Base-by-base conservation (phyloP, 2,797 vertebrate genomes). In the Brachyalestes nurse region DNA sequence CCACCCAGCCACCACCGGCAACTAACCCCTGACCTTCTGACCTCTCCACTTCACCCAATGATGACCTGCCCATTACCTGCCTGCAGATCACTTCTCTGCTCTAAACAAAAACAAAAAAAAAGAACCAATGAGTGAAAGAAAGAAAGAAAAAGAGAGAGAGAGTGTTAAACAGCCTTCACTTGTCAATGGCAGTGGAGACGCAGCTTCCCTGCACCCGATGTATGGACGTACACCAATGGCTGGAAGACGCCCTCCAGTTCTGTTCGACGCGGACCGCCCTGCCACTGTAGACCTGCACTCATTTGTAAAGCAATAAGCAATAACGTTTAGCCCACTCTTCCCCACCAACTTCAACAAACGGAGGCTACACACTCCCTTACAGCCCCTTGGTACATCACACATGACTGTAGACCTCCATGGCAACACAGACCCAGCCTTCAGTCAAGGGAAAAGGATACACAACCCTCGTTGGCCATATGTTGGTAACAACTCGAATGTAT, bases 11-110 rank as follows among this genome's bases (percentile, higher is more conserved):
- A 95, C 96, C 95, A 95, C 94, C 92, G 96, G 96, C 96, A 96
- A 97, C 96, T 97, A 97, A 97, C 96, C 95, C 95, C 95, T 96
- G 96, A 96, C 96, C 96, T 95, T 95, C 95, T 96, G 96, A 97
- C 95, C 96, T 96, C 95, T 96, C 94, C 96, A 95, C 94, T 95
- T 95, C 95, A 96, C 94, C 95, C 96, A 96, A 95, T 96, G 96
- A 97, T 94, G 96, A 96, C 95, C 96, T 96, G 95, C 95, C 94
- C 96, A 95, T 89, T 96, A 95, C 94, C 96, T 95, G 95, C 95
- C 96, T 96, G 95, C 95, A 95, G 95, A 96, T 96, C 95, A 96
- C 94, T 95, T 94, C 95, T 96, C 95, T 95, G 95, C 95, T 95
- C 95, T 96, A 93, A 93, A 84, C 64, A 80, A 79, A 79, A 65